Evolutionary conservation across 2,888 invertebrate species (phyloP).

Genomic region (Oscheius sp.): DNA sequence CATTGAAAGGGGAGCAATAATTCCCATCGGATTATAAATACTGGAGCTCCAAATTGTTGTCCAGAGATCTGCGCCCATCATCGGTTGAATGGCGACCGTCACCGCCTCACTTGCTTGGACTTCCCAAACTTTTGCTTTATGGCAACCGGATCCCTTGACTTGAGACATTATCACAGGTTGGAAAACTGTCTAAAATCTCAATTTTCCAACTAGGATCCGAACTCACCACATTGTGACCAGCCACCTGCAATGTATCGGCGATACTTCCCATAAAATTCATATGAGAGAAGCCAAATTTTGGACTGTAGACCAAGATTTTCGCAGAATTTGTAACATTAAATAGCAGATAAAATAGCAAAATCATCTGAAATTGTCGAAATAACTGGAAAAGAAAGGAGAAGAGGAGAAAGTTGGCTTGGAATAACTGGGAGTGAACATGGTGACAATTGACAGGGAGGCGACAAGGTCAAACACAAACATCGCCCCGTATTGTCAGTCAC

Average conservation of each 20-base stretch:
- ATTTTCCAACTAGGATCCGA: not conserved
- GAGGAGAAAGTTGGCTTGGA: too few species aligned
- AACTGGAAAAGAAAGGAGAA: too few species aligned
- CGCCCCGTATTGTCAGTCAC: too few species aligned
- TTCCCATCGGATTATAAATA: constrained; percentile 13
- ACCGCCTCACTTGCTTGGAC: not conserved
- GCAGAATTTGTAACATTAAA: not conserved
- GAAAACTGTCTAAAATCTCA: constrained; percentile 1
- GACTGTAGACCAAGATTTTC: constrained; percentile 48
- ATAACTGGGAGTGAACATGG: too few species aligned
- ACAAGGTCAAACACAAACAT: too few species aligned
- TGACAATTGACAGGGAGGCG: too few species aligned
- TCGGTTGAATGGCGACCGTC: not conserved
- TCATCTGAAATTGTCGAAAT: not conserved
- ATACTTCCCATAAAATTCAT: constrained; percentile 47
- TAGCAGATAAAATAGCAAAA: not conserved
- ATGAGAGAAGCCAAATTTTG: constrained; percentile 48
- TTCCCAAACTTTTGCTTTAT: not conserved
- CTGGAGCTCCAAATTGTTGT: not conserved
- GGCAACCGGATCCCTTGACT: not conserved
- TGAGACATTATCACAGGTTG: not conserved
- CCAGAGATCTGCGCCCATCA: not conserved
- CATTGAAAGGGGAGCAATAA: not conserved
- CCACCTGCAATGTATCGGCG: constrained; percentile 43
- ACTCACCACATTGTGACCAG: constrained; percentile 38